These are phyloP conservation scores for Troides aeacus DNA, from an alignment of 2,888 invertebrate genomes.

Conservation along the genomic window DNA sequence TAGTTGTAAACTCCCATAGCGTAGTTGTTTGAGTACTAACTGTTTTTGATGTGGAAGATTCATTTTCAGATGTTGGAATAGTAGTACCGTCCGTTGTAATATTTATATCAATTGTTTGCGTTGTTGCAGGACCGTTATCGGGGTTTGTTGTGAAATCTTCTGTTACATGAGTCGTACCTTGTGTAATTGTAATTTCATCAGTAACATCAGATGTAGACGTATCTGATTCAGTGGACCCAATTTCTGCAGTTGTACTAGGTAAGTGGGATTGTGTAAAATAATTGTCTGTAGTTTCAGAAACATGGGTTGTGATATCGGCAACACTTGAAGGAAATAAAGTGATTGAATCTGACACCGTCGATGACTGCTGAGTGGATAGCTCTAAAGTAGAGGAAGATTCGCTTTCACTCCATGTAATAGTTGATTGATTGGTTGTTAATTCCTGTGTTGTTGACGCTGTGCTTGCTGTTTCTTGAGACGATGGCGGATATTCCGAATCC, in stretches of 20 bases:
- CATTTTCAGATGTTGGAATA: neutral
- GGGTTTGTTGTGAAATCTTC: conserved; percentile 8
- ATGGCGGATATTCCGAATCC: neutral
- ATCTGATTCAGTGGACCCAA: neutral
- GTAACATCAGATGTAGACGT: neutral
- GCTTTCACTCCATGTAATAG: neutral
- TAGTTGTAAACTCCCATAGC: neutral
- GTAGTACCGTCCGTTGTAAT: neutral
- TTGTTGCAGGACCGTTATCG: neutral
- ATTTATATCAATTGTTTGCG: neutral
- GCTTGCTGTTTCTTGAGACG: neutral
- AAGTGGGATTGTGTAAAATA: neutral
- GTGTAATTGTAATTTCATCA: neutral
- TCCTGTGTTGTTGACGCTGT: conserved; percentile 3
- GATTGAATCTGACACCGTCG: neutral
- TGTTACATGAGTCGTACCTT: neutral
- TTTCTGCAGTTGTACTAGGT: neutral
- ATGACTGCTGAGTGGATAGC: neutral
- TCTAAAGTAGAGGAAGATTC: neutral
- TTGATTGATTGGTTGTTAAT: conserved; percentile 3
- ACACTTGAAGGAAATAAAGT: neutral
- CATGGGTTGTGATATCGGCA: neutral
- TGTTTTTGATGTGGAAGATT: neutral
- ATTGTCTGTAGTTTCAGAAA: conserved; percentile 7
- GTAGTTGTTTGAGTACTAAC: conserved; percentile 5